Base-by-base conservation (phyloP, 1,140 invertebrate species). In the Anastatus disparis region DNA sequence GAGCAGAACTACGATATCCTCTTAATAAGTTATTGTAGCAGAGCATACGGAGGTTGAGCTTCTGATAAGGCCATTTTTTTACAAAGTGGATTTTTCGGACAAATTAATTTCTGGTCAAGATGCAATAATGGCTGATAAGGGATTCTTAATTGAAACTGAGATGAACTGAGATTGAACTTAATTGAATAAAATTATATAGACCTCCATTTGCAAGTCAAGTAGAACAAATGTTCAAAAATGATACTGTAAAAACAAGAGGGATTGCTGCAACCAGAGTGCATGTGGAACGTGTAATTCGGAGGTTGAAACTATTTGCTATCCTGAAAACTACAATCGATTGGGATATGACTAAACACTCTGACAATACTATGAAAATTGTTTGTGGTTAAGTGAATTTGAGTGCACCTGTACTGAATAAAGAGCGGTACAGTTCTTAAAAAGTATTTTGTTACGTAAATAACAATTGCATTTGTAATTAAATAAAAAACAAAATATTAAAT, bases 41-140 rank as follows among this genome's bases (percentile, higher is more conserved):
- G 76, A 17, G 63, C 62, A 46, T 82, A 75, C 72, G 81, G 77
- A 10, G 80, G 80, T 0, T 46, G 75, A 66, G 56, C 74, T 24
- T 78, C 78, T 31, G 81, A 83, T 59, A 77, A 75, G 66, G 69
- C 61, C n/a, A 75, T 83, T 15, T 78, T 77, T 20, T 50, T 69
- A 15, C 44, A 70, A 35, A 65, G 69, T 68, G 29, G 24, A n/a
- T 1, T 26, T 70, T 22, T 56, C 42, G 35, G 29, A 67, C 13
- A 38, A 44, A 55, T 52, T 71, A n/a, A 38, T 40, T n/a, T 15
- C 50, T 27, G 44, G 40, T n/a, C 53, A 66, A 50, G 62, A 56
- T 22, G 24, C 53, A 1, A 61, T 76, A 9, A 76, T 76, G 67
- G 67, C 70, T 26, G 74, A 75, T 24, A 68, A 65, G 69, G 72